Evolutionary conservation across 2,113 vertebrate species (phyloP).

Genomic region (Eptatretus burgeri): DNA sequence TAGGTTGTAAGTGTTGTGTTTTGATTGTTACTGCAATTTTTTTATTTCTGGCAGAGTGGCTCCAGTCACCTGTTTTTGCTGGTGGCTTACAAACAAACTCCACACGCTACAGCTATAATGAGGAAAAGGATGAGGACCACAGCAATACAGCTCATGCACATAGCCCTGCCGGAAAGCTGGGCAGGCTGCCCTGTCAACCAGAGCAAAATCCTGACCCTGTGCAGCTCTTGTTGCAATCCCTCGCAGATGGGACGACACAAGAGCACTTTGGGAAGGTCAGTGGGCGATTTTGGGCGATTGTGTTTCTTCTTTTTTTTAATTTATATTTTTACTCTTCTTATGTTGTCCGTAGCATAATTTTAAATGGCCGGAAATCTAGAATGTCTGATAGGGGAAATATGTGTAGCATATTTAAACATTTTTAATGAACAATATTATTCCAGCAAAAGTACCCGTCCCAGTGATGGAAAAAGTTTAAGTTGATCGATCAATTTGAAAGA

Average conservation of each 20-base stretch:
- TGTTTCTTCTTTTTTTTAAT: neutral
- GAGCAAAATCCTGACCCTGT: constrained; percentile 30
- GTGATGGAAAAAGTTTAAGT: too few relatives aligned
- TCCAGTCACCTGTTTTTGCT: constrained; percentile 78
- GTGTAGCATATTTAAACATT: too few relatives aligned
- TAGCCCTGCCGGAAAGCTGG: constrained; percentile 26
- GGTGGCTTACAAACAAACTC: constrained; percentile 91
- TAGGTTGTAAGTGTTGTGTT: too few relatives aligned
- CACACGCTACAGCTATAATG: constrained; percentile 95
- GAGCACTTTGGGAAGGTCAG: constrained; percentile 92
- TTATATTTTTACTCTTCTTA: neutral
- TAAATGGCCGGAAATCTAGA: neutral
- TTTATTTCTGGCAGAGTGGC: constrained; percentile 33
- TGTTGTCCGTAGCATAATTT: neutral
- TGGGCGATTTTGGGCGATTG: neutral
- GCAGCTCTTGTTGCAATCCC: constrained; percentile 77
- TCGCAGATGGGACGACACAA: constrained; percentile 75
- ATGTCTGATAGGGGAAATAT: neutral
- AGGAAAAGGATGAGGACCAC: constrained; percentile 97
- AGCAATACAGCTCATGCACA: constrained; percentile 51
- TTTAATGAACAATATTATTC: too few relatives aligned
- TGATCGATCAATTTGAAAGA: too few relatives aligned
- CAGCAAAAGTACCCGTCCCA: too few relatives aligned
- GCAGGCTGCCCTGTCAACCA: too few relatives aligned
- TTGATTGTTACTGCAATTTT: too few relatives aligned